Base-by-base conservation (phyloP, 1,140 invertebrate genomes). In the Chionoecetes opilio region DNA sequence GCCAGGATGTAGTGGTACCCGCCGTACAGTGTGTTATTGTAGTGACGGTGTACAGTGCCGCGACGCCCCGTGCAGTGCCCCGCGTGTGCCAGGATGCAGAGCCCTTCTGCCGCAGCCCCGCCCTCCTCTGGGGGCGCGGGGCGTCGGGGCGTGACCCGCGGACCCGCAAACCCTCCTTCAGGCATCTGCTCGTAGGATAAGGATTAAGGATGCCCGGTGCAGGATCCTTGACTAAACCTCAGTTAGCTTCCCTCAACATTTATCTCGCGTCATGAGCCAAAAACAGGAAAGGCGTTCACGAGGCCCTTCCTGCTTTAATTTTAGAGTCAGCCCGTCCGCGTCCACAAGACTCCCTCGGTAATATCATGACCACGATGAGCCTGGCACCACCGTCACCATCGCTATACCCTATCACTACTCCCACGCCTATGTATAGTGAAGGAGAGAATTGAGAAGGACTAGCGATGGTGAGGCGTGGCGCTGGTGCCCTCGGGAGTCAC, bases 1-100 rank as follows among this genome's bases (percentile, higher is more conserved):
- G n/a, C 86, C 93, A 90, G 29, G 85, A 94, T 35, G 37, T 90
- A 82, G 87, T 75, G 46, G 92, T 93, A n/a, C n/a, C n/a, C n/a
- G 89, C 46, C 89, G 63, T n/a, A 26, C 46, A 46, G 75, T 92
- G 91, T 21, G 84, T 31, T 93, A 75, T 11, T 85, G 53, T 86
- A 93, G 92, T 93, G 92, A 11, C 37, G 34, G 29, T 41, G 82
- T 86, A 75, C 85, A 86, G 34, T 86, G 92, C 41, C 29, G 37
- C 53, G 14, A 92, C 63, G 91, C 38, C 91, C 91, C 34, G 26
- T 84, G 37, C 82, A 93, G 92, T 86, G 92, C 34, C 82, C 63
- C 75, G 14, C 85, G 26, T 86, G 82, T 86, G 86, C 86, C 32
- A 37, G 86, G 53, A 32, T 90, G 41, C 63, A 90, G 88, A 89